A percentile compares a stretch with the other conserved stretches of the same genome.
phyloP scores from a whole-genome alignment of 2,113 vertebrate species.

The Oncorhynchus tshawytscha region DNA sequence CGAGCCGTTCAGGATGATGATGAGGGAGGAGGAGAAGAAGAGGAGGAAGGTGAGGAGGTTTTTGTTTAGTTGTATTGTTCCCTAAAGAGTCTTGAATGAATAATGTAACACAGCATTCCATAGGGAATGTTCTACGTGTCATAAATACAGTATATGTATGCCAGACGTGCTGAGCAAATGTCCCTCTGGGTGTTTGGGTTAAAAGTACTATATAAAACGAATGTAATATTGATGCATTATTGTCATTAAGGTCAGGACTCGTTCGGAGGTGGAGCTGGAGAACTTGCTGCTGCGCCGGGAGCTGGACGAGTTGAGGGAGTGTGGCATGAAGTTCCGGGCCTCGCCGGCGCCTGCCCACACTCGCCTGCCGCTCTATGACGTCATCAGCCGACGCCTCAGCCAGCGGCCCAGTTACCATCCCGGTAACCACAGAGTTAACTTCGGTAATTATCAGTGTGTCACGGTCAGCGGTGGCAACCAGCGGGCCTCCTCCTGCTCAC shows the following conservation, averaged over 20 bases:
- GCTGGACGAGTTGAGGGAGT: constrained; percentile 83
- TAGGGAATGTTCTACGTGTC: too few relatives aligned
- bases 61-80: too few relatives aligned
- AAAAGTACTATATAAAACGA: too few relatives aligned
- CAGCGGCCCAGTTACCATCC: constrained; percentile 44
- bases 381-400: constrained; percentile 65
- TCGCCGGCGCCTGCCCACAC: constrained; percentile 80
- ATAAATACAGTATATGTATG: too few relatives aligned
- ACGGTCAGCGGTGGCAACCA: constrained; percentile 56
- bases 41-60: constrained; percentile 47
- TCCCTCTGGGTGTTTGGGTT: too few relatives aligned
- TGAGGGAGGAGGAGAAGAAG: constrained; percentile 85
- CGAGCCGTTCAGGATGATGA: constrained; percentile 90
- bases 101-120: too few relatives aligned
- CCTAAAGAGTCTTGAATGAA: too few relatives aligned
- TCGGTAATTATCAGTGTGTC: constrained; percentile 8
- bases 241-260: constrained; percentile 64
- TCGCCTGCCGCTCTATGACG: constrained; percentile 77
- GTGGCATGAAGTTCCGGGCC: constrained; percentile 85
- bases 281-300: constrained; percentile 74
- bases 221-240: too few relatives aligned
- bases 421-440: neutral
- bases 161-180: too few relatives aligned
- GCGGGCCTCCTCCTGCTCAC: constrained; percentile 59
- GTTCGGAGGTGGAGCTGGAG: constrained; percentile 77